Evolutionary conservation across 64 coral and sea anemone genomes (phyloP), one percentile per base, ranked within the genome.

Genomic region (Anthopleura sola): DNA sequence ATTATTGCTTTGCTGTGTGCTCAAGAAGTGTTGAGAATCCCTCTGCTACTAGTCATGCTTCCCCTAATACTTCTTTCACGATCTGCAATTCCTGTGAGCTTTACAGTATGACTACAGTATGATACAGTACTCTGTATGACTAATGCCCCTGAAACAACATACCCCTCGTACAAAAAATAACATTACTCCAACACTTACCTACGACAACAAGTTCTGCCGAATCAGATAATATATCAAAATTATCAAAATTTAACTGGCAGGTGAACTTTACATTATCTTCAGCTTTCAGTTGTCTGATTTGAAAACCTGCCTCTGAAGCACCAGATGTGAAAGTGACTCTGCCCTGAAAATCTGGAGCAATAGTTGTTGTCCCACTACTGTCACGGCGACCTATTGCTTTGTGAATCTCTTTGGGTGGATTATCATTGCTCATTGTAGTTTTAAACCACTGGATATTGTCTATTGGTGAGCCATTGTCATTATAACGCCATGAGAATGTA

Each of bases 181-280:
- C 40, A 44, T 44, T 44, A 8, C 50, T 14, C 1, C 7, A 53
- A 53, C 21, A 91, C 89, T 91, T 81, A 91, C 89, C 89, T 14
- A 86, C 89, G n/a, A 91, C 89, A 3, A 91, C 71, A 36, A 91
- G 83, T 10, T 69, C 46, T 78, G 56, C 69, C 14, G 55, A 1
- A 33, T 83, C 82, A 55, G 6, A 17, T 21, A 83, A 38, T 1
- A 50, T 17, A 36, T 36, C 21, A 56, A 24, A 24, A 55, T 36
- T 32, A 0, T 26, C 2, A 56, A 83, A 83, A 37, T 26, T 20
- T 29, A 83, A 17, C 55, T 83, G 29, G 19, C 21, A 55, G 10
- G 6, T 36, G 28, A 53, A 83, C 47, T 49, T 53, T 6, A 3
- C 50, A 55, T 57, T 36, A 57, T 83, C 82, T 16, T 50, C 19